phyloP scores from a whole-genome alignment of 2,888 invertebrate genomes.

The Cosmopolites sordidus region DNA sequence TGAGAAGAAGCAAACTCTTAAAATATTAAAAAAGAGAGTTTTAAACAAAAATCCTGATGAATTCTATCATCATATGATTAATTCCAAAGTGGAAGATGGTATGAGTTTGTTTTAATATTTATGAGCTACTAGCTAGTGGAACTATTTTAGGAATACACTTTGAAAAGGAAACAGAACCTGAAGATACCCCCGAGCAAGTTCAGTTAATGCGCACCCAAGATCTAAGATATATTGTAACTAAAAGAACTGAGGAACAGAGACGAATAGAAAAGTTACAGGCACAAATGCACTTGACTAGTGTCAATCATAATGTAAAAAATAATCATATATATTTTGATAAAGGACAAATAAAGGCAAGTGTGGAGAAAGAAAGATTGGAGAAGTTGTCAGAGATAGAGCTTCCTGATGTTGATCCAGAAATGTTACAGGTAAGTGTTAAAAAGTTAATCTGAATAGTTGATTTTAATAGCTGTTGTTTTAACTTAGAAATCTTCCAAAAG shows the following conservation, averaged over 20 bases:
- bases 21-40: slow-evolving; percentile 77
- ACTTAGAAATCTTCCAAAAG: slow-evolving; percentile 51
- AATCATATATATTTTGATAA: slow-evolving; percentile 79
- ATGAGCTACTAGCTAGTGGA: background rate
- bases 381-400: slow-evolving; percentile 59
- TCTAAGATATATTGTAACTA: slow-evolving; percentile 81
- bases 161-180: slow-evolving; percentile 64
- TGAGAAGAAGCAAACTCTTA: slow-evolving; percentile 77
- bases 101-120: background rate
- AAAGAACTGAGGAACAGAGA: slow-evolving; percentile 76
- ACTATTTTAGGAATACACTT: slow-evolving; percentile 50
- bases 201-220: slow-evolving; percentile 90
- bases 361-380: slow-evolving; percentile 64
- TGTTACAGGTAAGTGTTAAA: slow-evolving; percentile 40
- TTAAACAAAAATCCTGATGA: slow-evolving; percentile 96
- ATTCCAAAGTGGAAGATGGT: slow-evolving; percentile 65
- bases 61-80: slow-evolving; percentile 97
- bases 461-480: background rate
- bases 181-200: slow-evolving; percentile 78
- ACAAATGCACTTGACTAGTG: slow-evolving; percentile 76
- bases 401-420: slow-evolving; percentile 57
- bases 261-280: slow-evolving; percentile 73
- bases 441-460: background rate
- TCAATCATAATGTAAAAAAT: slow-evolving; percentile 64
- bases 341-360: slow-evolving; percentile 48